Conservation (phyloP, 1,140 invertebrate species). For the Probaryconus sp. region DNA sequence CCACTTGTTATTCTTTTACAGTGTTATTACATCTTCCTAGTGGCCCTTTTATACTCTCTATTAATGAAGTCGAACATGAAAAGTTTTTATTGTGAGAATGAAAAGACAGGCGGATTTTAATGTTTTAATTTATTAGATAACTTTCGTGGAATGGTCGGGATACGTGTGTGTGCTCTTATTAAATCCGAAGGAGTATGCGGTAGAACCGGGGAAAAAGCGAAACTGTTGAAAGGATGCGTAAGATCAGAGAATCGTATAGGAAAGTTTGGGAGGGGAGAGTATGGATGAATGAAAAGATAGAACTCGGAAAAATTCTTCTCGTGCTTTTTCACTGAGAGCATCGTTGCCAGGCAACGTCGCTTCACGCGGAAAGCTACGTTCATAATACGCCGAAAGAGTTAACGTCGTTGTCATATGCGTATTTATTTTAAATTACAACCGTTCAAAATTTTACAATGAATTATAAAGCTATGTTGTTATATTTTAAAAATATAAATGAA, state of each 20-base stretch:
- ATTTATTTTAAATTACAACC: constrained; percentile 43
- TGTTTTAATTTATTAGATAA: background rate
- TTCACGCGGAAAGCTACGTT: constrained; percentile 46
- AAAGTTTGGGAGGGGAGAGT: constrained; percentile 30
- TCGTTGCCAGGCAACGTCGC: constrained; percentile 55
- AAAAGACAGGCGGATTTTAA: background rate
- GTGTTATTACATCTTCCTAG: background rate
- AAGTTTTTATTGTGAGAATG: background rate
- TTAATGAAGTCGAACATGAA: constrained; percentile 12
- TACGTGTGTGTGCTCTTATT: no score
- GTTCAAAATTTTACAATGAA: background rate
- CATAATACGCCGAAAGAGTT: constrained; percentile 40
- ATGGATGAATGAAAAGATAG: constrained; percentile 57
- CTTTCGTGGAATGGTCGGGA: no score
- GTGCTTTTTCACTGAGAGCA: constrained; percentile 54
- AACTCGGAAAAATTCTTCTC: constrained; percentile 41
- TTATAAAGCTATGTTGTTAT: no score
- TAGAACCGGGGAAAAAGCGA: constrained; percentile 12
- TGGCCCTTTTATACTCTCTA: background rate
- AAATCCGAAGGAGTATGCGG: background rate
- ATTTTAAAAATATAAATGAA: background rate
- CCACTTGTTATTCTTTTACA: constrained; percentile 20
- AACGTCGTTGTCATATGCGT: constrained; percentile 37
- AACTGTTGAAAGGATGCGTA: constrained; percentile 44
- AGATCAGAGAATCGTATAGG: constrained; percentile 27